Conservation (phyloP, 2,113 vertebrate genomes). For the Phalacrocorax aristotelis region DNA sequence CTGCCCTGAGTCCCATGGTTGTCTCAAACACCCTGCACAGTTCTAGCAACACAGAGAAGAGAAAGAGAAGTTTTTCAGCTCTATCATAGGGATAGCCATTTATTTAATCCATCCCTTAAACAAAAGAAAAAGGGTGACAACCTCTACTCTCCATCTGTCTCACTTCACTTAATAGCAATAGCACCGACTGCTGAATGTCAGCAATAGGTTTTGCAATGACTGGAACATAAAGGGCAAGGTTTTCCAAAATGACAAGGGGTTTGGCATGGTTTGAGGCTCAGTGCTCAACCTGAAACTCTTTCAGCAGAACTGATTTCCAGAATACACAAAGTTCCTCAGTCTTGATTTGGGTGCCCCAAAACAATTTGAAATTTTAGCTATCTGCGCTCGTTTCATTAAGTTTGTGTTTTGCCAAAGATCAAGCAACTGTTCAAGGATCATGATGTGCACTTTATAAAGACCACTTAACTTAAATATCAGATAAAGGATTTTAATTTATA, state of each 20-base stretch:
- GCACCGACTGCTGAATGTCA: background rate
- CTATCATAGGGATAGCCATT: background rate
- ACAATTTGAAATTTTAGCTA: background rate
- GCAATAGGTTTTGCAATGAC: background rate
- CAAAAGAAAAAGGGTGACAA: background rate
- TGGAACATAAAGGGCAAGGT: background rate
- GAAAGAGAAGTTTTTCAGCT: background rate
- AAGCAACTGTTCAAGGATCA: background rate
- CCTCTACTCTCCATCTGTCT: background rate
- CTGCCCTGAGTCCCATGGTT: background rate
- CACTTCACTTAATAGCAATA: background rate
- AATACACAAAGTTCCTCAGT: background rate
- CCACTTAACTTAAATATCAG: background rate
- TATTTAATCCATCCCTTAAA: background rate
- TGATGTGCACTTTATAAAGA: background rate
- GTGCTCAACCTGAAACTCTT: background rate
- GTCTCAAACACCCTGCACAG: background rate
- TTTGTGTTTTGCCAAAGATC: background rate
- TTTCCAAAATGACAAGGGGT: background rate
- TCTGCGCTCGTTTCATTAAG: background rate
- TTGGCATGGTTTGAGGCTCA: background rate
- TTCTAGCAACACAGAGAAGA: background rate
- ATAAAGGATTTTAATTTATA: background rate
- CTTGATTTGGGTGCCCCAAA: background rate
- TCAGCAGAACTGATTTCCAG: background rate